Conservation (phyloP, 2,888 invertebrate genomes). For the Notodonta dromedarius region DNA sequence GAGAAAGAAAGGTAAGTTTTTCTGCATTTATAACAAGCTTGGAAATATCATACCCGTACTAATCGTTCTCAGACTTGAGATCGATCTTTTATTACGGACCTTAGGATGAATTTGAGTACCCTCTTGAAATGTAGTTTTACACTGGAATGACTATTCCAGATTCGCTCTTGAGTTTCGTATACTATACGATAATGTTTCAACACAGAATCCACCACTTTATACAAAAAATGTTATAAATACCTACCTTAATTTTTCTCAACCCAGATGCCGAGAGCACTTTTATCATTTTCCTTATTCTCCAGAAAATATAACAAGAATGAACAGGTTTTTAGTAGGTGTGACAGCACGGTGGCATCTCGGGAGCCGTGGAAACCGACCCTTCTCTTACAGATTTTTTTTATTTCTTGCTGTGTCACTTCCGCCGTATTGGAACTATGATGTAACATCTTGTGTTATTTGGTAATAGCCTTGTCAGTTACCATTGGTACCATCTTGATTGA, state of each 20-base stretch:
- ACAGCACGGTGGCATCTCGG: conserved; percentile 21
- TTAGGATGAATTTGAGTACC: too few species aligned
- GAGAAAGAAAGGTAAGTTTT: too few species aligned
- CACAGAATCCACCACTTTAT: not conserved
- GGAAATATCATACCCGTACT: too few species aligned
- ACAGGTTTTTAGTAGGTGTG: conserved; percentile 19
- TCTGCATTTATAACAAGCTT: too few species aligned
- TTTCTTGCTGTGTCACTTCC: conserved; percentile 25
- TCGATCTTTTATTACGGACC: too few species aligned
- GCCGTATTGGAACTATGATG: conserved; percentile 13
- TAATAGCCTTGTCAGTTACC: not conserved
- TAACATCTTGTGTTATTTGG: conserved; percentile 23
- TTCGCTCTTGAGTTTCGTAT: not conserved
- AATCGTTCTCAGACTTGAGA: too few species aligned
- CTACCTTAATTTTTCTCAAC: not conserved
- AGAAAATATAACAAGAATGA: conserved; percentile 9
- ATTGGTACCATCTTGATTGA: not conserved
- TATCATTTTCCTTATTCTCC: conserved; percentile 20
- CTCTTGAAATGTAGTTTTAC: too few species aligned
- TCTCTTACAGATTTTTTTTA: conserved; percentile 41
- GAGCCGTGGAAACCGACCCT: conserved; percentile 23
- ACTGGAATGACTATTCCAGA: too few species aligned
- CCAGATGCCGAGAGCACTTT: conserved; percentile 24
- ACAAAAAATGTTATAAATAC: conserved; percentile 4
- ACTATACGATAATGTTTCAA: too few species aligned